Base-by-base conservation (phyloP, 2,113 vertebrate species). In the cat (Felis catus) region DNA sequence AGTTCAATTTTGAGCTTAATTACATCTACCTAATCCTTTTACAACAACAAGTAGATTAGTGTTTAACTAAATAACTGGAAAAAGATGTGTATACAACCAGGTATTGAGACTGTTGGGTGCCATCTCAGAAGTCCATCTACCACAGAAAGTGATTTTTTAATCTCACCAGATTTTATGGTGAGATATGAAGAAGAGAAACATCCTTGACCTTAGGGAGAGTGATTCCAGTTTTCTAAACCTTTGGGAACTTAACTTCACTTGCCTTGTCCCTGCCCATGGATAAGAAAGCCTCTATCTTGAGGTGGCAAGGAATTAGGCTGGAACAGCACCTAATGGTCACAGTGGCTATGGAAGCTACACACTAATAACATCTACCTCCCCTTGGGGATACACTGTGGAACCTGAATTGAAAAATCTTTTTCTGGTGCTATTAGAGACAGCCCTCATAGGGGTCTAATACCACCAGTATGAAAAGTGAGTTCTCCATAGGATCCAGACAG, bases 71-170 rank as follows among this genome's bases (percentile, higher is more conserved):
- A 84, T 89, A 92, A 92, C 23, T 87, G 7, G 41, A 86, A 71
- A 23, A 90, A 92, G 9, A 12, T 78, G 9, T 73, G 53, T 92
- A 7, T n/a, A 73, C 14, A 48, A n/a, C 8, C 9, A 58, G 1
- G 8, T 18, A 5, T 58, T 88, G 14, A 80, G 58, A 90, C 61
- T 90, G 18, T 84, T 71, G 25, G 36, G 51, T 21, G 8, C 33
- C 10, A 86, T 45, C 9, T 80, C 89, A 80, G 36, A 95, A 92
- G 25, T 84, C 53, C 74, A 18, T 45, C 31, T 96, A 29, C 29
- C 41, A 92, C 7, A 93, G 12, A 93, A 93, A 39, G 21, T 89
- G 29, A 81, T 79, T 95, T 89, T 92, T 89, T 79, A 58, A 84
- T 21, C 13, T 80, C 45, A n/a, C n/a, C 31, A 94, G 51, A 91